Evolutionary conservation across 2,797 vertebrate species (phyloP), one percentile per base, ranked within the genome.

Genomic region (Oryzias sinensis): DNA sequence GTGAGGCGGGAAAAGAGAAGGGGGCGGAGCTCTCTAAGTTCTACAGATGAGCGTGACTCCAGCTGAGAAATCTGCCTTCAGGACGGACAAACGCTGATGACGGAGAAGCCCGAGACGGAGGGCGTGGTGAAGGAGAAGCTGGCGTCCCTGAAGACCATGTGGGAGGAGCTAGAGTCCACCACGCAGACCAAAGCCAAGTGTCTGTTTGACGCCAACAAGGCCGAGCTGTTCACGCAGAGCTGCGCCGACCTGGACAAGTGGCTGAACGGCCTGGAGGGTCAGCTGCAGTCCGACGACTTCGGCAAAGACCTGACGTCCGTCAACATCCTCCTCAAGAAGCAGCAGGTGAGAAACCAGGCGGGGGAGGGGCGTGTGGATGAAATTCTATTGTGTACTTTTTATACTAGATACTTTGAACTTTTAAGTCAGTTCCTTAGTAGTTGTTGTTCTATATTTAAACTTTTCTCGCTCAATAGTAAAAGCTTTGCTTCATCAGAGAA

Each of bases 221-320:
- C 97, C 0, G 97, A 99, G 73, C 94, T 99, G 53, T 98, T 99
- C 77, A 97, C 96, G 0, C 97, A 99, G 90, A 99, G 97, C 90
- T 99, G 97, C 59, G 94, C 97, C 15, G 95, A 99, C 78, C 87
- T 99, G 43, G 97, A 97, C 88, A 98, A 98, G 82, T 99, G 96
- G 96, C 90, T 99, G 59, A 90, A 80, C 1, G 86, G 93, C 52
- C 79, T 99, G 80, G 96, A 98, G 45, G 93, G 91, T 1, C 96
- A 99, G 84, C 94, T 99, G 76, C 94, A 94, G 54, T 98, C 97
- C 0, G 97, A 99, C 0, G 97, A 99, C 85, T 98, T 96, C 0
- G 97, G 97, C 68, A 99, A 99, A 79, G 97, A 99, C 72, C 94
- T 99, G 54, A 99, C 97, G 79, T 98, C 96, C 0, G 97, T 98